Conservation (phyloP, 2,113 vertebrate species). For the Dermatemys mawii region DNA sequence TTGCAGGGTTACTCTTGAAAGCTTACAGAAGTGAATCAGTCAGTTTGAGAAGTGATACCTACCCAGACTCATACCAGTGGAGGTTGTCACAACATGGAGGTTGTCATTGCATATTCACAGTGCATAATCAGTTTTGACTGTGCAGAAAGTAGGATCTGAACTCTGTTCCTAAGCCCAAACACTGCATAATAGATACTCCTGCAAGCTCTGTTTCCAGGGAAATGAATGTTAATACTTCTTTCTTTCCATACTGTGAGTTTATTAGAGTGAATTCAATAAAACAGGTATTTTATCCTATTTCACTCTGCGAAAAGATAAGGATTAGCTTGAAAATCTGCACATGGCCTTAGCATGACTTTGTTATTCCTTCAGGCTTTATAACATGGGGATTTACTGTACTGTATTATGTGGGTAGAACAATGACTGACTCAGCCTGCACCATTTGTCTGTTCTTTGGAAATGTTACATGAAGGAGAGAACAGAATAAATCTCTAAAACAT, state of each 20-base stretch:
- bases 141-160: slow-evolving; percentile 40
- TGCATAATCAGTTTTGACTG: slow-evolving; percentile 1
- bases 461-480: slow-evolving; percentile 12
- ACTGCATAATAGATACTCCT: slow-evolving; percentile 50
- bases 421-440: slow-evolving; percentile 12
- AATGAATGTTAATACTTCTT: slow-evolving; percentile 40
- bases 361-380: slow-evolving; percentile 18
- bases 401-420: slow-evolving; percentile 1
- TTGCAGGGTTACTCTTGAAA: neutral
- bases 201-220: slow-evolving; percentile 71
- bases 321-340: slow-evolving; percentile 54
- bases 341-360: slow-evolving; percentile 24
- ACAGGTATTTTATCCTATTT: slow-evolving; percentile 48
- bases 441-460: slow-evolving; percentile 23
- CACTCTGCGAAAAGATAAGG: slow-evolving; percentile 32
- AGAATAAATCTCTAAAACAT: neutral
- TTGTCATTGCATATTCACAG: neutral
- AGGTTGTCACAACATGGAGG: rapidly evolving
- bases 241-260: neutral
- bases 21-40: neutral
- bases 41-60: neutral
- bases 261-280: slow-evolving; percentile 33
- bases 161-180: slow-evolving; percentile 61
- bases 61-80: neutral
- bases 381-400: slow-evolving; percentile 2